Conservation (phyloP, 2,888 invertebrate species). For the Pimpla rufipes region DNA sequence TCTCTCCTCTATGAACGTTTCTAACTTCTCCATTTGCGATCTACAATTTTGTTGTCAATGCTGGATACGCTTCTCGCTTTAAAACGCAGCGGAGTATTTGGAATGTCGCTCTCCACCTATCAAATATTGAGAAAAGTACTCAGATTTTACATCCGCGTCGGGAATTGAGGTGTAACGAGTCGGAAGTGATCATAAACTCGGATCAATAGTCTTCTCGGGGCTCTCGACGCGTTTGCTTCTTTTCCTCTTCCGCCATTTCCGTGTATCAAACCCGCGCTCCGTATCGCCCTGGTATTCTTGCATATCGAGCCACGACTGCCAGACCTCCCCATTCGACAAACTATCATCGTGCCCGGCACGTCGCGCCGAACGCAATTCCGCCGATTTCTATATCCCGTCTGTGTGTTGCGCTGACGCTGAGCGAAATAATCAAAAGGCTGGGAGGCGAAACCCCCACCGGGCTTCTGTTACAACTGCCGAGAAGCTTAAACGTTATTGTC, state of each 20-base stretch:
- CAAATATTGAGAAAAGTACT: background rate
- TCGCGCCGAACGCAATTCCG: conserved; percentile 5
- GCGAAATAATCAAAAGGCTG: background rate
- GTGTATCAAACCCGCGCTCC: background rate
- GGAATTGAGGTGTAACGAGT: background rate
- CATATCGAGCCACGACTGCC: background rate
- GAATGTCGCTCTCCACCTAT: no score
- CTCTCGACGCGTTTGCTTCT: background rate
- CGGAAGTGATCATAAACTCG: background rate
- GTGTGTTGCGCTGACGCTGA: conserved; percentile 19
- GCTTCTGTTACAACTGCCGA: conserved; percentile 13
- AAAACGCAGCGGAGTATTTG: background rate
- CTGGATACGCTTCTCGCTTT: no score
- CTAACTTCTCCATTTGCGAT: no score
- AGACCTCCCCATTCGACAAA: background rate
- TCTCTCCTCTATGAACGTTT: no score
- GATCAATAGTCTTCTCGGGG: background rate
- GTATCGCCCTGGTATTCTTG: background rate
- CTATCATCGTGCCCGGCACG: background rate
- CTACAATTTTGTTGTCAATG: no score
- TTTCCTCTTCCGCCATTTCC: conserved; percentile 6
- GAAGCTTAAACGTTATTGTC: conserved; percentile 47
- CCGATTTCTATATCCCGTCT: conserved; percentile 21
- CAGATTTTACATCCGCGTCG: background rate
- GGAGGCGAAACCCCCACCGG: background rate